Conservation (phyloP, 2,888 invertebrate species). For the Ochropacha duplaris region DNA sequence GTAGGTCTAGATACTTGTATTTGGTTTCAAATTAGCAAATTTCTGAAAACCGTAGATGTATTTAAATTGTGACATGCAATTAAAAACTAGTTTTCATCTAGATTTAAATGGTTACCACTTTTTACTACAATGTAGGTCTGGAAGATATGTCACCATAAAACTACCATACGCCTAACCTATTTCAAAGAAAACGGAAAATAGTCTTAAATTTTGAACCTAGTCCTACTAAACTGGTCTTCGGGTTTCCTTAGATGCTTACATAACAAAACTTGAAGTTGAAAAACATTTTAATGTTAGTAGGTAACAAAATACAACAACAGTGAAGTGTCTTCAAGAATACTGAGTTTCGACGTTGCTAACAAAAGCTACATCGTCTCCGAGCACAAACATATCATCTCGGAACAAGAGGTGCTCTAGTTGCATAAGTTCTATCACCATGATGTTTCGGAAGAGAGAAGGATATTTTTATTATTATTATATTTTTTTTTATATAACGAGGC, state of each 20-base stretch:
- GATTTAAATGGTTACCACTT: too few species aligned
- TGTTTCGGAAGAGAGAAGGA: neutral
- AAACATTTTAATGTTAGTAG: neutral
- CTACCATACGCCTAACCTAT: neutral
- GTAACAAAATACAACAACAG: conserved; percentile 2
- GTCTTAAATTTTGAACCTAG: neutral
- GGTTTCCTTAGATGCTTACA: too few species aligned
- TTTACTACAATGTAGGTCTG: too few species aligned
- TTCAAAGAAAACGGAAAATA: neutral
- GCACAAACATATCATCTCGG: conserved; percentile 43
- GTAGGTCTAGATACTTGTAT: too few species aligned
- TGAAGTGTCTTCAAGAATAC: conserved; percentile 3
- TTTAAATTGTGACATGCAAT: too few species aligned
- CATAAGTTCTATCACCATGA: conserved; percentile 11
- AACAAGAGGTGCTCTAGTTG: conserved; percentile 23
- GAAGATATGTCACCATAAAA: too few species aligned
- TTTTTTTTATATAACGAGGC: too few species aligned
- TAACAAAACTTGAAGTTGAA: neutral
- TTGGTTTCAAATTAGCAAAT: too few species aligned
- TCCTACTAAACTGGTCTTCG: neutral
- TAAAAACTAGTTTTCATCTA: too few species aligned
- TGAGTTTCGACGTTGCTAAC: conserved; percentile 21
- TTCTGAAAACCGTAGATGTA: too few species aligned
- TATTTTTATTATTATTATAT: neutral
- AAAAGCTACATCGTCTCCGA: conserved; percentile 43